A percentile compares a stretch with the other conserved stretches of the same genome.
These are phyloP conservation scores for Erynnis tages DNA, from an alignment of 2,888 invertebrate species.

Conservation along the genomic window DNA sequence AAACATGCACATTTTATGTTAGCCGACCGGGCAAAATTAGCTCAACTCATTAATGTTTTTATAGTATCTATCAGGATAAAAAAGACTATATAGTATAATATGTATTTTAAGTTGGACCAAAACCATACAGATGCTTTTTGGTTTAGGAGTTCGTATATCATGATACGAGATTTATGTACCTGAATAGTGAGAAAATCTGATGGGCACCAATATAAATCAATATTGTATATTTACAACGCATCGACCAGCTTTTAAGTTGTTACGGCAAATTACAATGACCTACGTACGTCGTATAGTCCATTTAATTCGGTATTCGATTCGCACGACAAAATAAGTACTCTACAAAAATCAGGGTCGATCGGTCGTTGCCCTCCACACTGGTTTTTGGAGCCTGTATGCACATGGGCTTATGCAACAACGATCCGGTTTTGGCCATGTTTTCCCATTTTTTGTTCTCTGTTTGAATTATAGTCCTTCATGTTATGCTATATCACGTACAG, in stretches of 20 bases:
- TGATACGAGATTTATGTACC: too few species aligned
- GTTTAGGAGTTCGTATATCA: too few species aligned
- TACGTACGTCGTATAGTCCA: conserved; percentile 19
- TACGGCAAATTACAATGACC: conserved; percentile 7
- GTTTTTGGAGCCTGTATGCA: conserved; percentile 52
- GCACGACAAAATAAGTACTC: conserved; percentile 38
- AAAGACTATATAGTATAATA: too few species aligned
- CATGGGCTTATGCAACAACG: conserved; percentile 63
- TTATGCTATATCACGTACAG: not conserved
- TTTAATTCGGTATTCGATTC: conserved; percentile 26
- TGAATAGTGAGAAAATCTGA: too few species aligned
- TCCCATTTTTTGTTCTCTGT: conserved; percentile 28
- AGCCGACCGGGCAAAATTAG: too few species aligned
- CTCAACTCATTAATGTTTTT: too few species aligned
- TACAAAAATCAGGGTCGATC: conserved; percentile 54
- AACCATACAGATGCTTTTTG: too few species aligned
- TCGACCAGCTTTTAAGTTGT: conserved; percentile 4
- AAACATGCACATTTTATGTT: too few species aligned
- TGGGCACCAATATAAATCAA: too few species aligned
- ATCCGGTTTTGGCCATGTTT: conserved; percentile 54
- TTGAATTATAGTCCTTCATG: conserved; percentile 8
- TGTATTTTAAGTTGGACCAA: too few species aligned
- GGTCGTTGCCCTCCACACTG: conserved; percentile 58
- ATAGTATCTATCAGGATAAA: too few species aligned
- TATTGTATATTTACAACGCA: not conserved